These are phyloP conservation scores for Nephrotoma guestfalica DNA, from an alignment of 2,888 invertebrate species.

Conservation along the genomic window DNA sequence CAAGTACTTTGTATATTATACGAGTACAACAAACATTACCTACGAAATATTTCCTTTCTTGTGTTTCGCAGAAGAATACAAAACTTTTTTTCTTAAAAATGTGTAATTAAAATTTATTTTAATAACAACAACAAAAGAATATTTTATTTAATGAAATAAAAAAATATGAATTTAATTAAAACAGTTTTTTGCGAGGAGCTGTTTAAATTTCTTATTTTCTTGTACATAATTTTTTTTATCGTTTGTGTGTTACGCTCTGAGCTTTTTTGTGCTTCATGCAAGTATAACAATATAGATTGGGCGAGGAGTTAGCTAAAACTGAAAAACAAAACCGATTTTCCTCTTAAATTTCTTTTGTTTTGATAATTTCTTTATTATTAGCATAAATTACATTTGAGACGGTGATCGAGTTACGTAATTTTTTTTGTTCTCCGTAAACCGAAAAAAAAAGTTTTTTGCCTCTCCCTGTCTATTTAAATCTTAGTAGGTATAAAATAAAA, in stretches of 20 bases:
- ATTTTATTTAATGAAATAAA: background rate
- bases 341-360: background rate
- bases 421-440: background rate
- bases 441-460: background rate
- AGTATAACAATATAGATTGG: background rate
- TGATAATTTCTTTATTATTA: background rate
- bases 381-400: background rate
- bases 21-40: background rate
- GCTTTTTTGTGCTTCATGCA: background rate
- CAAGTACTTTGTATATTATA: background rate
- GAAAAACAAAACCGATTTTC: background rate
- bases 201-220: background rate
- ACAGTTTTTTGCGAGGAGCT: background rate
- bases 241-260: background rate
- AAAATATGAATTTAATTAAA: background rate
- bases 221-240: background rate
- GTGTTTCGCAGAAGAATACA: background rate
- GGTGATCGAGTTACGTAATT: background rate
- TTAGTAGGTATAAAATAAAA: no score
- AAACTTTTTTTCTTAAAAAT: background rate
- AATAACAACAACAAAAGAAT: background rate
- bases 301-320: background rate
- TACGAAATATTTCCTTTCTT: background rate
- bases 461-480: no score
- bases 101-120: background rate